A percentile compares a stretch with the other conserved stretches of the same genome.
Evolutionary conservation across 2,888 invertebrate genomes (phyloP).

Genomic region (Agapetus fuscipes): DNA sequence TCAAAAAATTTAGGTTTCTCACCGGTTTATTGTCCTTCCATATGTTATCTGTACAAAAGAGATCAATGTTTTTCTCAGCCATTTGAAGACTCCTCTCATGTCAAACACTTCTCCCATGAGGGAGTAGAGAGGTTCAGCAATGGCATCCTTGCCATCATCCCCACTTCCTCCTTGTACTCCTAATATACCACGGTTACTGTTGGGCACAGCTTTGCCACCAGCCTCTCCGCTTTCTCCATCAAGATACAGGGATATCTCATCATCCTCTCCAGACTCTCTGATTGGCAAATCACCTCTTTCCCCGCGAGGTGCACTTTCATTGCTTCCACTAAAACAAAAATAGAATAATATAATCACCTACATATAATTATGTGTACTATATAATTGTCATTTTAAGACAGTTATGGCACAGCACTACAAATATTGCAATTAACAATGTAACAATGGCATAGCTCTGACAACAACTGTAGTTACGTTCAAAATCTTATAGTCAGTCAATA

Average conservation of each 20-base stretch:
- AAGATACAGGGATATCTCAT: constrained; percentile 68
- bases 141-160: constrained; percentile 66
- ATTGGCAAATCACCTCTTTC: constrained; percentile 45
- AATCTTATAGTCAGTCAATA: too few relatives aligned
- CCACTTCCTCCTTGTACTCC: constrained; percentile 32
- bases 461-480: too few relatives aligned
- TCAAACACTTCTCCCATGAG: constrained; percentile 85
- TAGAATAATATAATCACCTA: constrained; percentile 11
- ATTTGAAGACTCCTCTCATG: constrained; percentile 79
- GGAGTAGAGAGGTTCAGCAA: constrained; percentile 84
- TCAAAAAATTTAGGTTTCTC: constrained; percentile 16
- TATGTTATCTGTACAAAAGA: constrained; percentile 87
- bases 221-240: constrained; percentile 51
- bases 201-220: constrained; percentile 29
- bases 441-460: too few relatives aligned
- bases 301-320: constrained; percentile 37
- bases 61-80: constrained; percentile 78
- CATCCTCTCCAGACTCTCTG: constrained; percentile 69
- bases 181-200: constrained; percentile 35
- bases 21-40: constrained; percentile 85
- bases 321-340: constrained; percentile 38
- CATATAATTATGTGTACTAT: constrained; percentile 6
- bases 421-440: too few relatives aligned
- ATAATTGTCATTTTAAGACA: too few relatives aligned
- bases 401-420: too few relatives aligned